A percentile compares a stretch with the other conserved stretches of the same genome.
phyloP scores from a whole-genome alignment of 2,113 vertebrate species.

The Poecilia latipinna region DNA sequence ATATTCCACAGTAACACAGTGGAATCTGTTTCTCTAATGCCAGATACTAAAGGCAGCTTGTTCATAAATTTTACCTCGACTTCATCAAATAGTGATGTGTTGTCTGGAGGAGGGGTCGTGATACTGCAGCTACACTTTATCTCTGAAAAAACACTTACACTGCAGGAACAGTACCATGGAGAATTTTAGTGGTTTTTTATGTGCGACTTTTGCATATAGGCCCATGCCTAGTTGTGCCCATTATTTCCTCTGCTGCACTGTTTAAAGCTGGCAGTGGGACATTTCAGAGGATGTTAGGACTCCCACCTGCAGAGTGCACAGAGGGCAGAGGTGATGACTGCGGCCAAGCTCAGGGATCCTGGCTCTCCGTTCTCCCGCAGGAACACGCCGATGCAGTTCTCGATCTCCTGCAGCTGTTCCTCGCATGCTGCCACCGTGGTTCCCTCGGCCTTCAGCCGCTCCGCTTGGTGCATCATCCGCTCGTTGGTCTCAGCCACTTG shows the following conservation, averaged over 20 bases:
- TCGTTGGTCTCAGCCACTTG: constrained; percentile 90
- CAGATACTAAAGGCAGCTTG: no score
- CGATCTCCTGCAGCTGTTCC: constrained; percentile 96
- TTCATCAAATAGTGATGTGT: no score
- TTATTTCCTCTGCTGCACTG: neutral
- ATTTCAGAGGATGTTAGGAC: neutral
- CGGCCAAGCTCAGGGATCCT: constrained; percentile 90
- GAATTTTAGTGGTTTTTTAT: no score
- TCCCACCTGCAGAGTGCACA: constrained; percentile 91
- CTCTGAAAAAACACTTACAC: no score
- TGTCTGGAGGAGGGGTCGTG: no score
- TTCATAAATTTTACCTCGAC: no score
- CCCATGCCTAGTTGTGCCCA: neutral
- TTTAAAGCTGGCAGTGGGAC: neutral
- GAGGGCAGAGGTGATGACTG: constrained; percentile 93
- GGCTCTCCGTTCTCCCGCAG: constrained; percentile 92
- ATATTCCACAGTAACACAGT: no score
- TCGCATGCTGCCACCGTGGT: constrained; percentile 88
- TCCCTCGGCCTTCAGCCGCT: constrained; percentile 92
- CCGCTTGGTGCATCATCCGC: constrained; percentile 88
- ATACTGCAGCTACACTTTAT: no score
- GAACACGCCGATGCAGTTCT: constrained; percentile 94
- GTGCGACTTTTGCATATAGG: no score
- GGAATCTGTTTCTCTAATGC: no score
- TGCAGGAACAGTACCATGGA: no score